Evolutionary conservation across 2,888 invertebrate species (phyloP).

Genomic region (Stenoptilia bipunctidactyla): DNA sequence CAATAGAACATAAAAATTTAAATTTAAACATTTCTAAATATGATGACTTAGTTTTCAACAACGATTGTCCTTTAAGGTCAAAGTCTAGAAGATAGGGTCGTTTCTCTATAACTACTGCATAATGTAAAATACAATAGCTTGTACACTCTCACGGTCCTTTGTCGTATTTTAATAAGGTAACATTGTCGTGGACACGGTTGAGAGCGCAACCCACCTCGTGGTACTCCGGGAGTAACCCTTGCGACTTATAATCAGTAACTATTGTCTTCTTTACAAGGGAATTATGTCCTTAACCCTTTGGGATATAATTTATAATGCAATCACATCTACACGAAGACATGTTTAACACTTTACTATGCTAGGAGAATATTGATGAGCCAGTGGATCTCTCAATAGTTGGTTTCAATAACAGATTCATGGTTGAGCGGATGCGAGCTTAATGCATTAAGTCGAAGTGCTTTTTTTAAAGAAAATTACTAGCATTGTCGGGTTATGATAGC

Average conservation of each 20-base stretch:
- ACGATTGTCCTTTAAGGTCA: background rate
- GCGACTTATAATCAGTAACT: conserved; percentile 3
- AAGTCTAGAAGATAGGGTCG: background rate
- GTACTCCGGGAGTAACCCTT: conserved; percentile 34
- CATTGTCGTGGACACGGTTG: conserved; percentile 55
- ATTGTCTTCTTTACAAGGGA: background rate
- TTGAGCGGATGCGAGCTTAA: conserved; percentile 21
- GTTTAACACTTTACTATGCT: conserved; percentile 24
- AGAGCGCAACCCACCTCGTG: conserved; percentile 25
- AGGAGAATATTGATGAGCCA: conserved; percentile 56
- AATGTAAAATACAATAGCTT: conserved; percentile 31
- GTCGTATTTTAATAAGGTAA: conserved; percentile 48
- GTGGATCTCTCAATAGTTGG: conserved; percentile 41
- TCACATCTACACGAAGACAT: background rate
- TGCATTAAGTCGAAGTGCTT: background rate
- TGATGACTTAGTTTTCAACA: too few species aligned
- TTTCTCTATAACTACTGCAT: background rate
- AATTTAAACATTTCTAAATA: too few species aligned
- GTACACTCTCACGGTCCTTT: conserved; percentile 49
- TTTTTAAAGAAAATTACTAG: background rate
- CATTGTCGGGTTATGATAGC: conserved; percentile 1
- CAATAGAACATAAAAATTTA: too few species aligned
- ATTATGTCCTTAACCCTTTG: background rate
- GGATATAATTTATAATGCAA: background rate
- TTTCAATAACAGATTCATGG: conserved; percentile 35